phyloP scores from a whole-genome alignment of 2,888 invertebrate genomes.

The Troilus luridus region DNA sequence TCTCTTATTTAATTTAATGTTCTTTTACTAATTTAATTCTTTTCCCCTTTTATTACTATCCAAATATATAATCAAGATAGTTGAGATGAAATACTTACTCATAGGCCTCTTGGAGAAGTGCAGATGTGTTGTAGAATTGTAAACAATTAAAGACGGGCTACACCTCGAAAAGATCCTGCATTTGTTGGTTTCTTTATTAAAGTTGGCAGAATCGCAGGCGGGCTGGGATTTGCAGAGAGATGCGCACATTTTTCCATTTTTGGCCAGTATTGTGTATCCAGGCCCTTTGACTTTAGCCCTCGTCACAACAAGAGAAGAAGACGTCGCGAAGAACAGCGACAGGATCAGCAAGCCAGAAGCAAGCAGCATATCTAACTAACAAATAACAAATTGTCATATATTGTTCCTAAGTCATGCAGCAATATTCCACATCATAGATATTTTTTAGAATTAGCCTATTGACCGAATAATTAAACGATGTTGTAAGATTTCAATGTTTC shows the following conservation, averaged over 20 bases:
- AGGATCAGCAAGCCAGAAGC: constrained; percentile 7
- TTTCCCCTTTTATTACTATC: too few species aligned
- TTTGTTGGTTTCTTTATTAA: constrained; percentile 62
- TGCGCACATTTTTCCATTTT: constrained; percentile 59
- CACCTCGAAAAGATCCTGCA: constrained; percentile 64
- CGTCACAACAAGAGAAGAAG: constrained; percentile 52
- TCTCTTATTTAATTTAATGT: background rate
- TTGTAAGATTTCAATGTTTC: background rate
- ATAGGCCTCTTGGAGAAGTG: constrained; percentile 64
- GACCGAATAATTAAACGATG: background rate
- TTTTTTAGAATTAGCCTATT: background rate
- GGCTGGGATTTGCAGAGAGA: constrained; percentile 62
- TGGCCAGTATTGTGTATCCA: constrained; percentile 60
- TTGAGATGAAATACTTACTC: constrained; percentile 60
- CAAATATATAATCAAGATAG: background rate
- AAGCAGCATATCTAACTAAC: constrained; percentile 27
- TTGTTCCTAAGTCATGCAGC: background rate
- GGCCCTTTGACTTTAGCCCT: constrained; percentile 61
- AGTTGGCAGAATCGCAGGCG: constrained; percentile 65
- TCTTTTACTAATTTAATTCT: too few species aligned
- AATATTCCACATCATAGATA: background rate
- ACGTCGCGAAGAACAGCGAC: constrained; percentile 12
- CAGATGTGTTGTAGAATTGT: constrained; percentile 60
- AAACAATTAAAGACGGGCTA: constrained; percentile 59
- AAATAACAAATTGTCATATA: background rate